Evolutionary conservation across 2,113 vertebrate species (phyloP), one percentile per base, ranked within the genome.

Genomic region (Dipodomys spectabilis): DNA sequence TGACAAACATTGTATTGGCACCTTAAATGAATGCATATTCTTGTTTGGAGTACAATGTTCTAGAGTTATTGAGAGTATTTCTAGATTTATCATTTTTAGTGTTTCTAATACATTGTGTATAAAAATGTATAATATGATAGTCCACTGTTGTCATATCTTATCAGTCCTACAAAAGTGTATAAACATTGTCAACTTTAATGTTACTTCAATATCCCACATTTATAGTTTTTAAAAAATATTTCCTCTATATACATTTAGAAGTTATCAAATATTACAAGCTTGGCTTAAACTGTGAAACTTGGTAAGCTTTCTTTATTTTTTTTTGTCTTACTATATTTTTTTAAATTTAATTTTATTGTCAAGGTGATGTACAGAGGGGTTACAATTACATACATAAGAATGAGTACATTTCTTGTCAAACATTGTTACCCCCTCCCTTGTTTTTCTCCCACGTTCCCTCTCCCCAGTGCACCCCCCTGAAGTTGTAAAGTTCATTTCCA

Each of bases 1-100:
- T 79, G 45, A 64, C 18, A 44, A 15, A 89, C 28, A 80, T 89
- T 89, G 80, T 88, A n/a, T 79, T 88, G 7, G 7, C n/a, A 80
- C 53, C 39, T 81, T 27, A 62, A 89, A 89, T 44, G 27, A 71
- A 44, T 60, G 6, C 80, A 25, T 62, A n/a, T 57, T 68, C 44
- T 80, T 44, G 30, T 73, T 81, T 32, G 18, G 27, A 28, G 5
- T 69, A 18, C 20, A 28, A 49, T 62, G 19, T 35, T 60, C 49
- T 39, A 5, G 39, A 39, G 39, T 39, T 39, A 39, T 39, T 39
- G 39, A 39, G 35, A 39, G 39, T 39, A 39, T 39, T 39, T 39
- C 39, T 39, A 39, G 39, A 39, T 39, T 69, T 68, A 6, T 20
- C 11, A 62, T 45, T 82, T 82, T 82, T 82, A 3, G 18, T 73